These are phyloP conservation scores for Illadopsis cleaveri DNA, from an alignment of 2,113 vertebrate genomes.

Conservation along the genomic window DNA sequence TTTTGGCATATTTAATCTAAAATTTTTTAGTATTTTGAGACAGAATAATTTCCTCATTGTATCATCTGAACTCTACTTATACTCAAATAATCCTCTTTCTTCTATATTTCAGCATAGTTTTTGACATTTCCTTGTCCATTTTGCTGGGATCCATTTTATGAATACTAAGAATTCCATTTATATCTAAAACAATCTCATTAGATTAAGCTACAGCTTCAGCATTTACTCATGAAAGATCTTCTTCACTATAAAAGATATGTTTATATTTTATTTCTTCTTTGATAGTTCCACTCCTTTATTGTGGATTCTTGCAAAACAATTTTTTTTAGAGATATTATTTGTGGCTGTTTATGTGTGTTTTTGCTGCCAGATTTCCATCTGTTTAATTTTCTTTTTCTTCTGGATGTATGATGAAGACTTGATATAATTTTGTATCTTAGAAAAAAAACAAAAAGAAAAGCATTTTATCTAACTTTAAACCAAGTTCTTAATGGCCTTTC, in stretches of 20 bases:
- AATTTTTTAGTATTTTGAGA: background rate
- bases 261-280: background rate
- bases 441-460: background rate
- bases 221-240: background rate
- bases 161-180: background rate
- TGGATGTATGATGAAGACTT: background rate
- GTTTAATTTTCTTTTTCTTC: background rate
- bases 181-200: background rate
- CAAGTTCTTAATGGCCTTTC: background rate
- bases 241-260: background rate
- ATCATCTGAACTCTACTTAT: background rate
- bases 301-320: fast-evolving
- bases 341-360: background rate
- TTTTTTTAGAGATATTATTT: background rate
- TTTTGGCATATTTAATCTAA: background rate
- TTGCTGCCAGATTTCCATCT: background rate
- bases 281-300: background rate
- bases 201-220: background rate
- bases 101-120: background rate
- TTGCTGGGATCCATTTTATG: background rate
- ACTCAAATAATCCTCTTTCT: background rate
- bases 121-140: background rate
- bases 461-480: background rate
- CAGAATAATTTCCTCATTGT: background rate
- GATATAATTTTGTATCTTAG: background rate